Percentiles rank a stretch among this genome's conserved stretches.
phyloP scores from a whole-genome alignment of 2,888 invertebrate genomes.

The Gerris lacustris region DNA sequence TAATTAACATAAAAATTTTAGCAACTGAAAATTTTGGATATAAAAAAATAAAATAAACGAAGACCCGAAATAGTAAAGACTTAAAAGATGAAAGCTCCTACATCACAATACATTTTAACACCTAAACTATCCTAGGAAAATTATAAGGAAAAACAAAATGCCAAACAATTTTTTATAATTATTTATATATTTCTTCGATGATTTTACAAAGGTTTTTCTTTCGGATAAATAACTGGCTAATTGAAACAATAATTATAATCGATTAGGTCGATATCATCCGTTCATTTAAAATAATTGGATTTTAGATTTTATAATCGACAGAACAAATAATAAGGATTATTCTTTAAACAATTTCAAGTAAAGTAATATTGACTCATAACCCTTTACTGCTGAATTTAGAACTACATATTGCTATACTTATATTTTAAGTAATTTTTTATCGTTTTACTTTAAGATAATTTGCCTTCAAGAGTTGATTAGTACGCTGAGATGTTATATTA shows the following conservation, averaged over 20 bases:
- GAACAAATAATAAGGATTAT: too few species aligned
- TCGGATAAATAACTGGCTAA: not conserved
- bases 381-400: too few species aligned
- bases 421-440: too few species aligned
- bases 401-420: too few species aligned
- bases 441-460: too few species aligned
- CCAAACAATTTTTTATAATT: not conserved
- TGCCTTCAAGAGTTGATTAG: too few species aligned
- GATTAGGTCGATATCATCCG: too few species aligned
- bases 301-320: too few species aligned
- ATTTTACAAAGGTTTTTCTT: not conserved
- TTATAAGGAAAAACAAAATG: not conserved
- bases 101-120: slow-evolving; percentile 24
- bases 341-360: too few species aligned
- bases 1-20: not conserved
- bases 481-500: too few species aligned
- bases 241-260: not conserved
- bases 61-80: not conserved
- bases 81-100: slow-evolving; percentile 25
- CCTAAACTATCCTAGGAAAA: not conserved
- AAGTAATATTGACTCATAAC: too few species aligned
- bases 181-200: not conserved
- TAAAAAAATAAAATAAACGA: not conserved
- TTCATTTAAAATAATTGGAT: too few species aligned
- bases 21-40: not conserved